phyloP scores from a whole-genome alignment of 2,797 vertebrate species.

The Artibeus lituratus region DNA sequence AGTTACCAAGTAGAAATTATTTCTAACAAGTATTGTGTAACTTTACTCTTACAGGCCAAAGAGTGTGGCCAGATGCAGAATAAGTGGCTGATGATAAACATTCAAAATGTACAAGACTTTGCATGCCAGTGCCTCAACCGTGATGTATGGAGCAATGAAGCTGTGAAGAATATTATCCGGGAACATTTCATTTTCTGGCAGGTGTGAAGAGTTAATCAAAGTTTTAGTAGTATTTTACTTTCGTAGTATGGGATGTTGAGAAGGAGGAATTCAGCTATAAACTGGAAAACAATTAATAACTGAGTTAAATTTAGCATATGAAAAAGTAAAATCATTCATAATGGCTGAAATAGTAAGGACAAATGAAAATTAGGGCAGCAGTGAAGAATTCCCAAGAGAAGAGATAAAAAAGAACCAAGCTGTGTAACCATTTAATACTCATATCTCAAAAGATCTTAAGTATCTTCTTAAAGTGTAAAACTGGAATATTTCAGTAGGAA shows the following conservation, averaged over 20 bases:
- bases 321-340: neutral
- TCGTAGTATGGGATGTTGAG: neutral
- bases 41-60: conserved; percentile 89
- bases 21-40: conserved; percentile 58
- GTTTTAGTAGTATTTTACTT: neutral
- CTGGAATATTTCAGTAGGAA: neutral
- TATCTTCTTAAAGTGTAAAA: neutral
- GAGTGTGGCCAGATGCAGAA: conserved; percentile 98
- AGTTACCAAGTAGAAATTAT: conserved; percentile 49
- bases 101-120: conserved; percentile 99
- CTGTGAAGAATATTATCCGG: conserved; percentile 97
- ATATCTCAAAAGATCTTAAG: neutral
- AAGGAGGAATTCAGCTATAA: conserved; percentile 5
- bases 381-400: neutral
- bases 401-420: neutral
- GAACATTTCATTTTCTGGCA: conserved; percentile 99
- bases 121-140: conserved; percentile 98
- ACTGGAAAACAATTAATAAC: neutral
- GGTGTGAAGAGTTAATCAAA: conserved; percentile 79
- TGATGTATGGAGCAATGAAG: conserved; percentile 98
- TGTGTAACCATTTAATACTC: neutral
- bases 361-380: neutral
- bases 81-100: conserved; percentile 99
- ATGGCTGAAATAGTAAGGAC: neutral
- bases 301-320: neutral